Percentiles rank a stretch among this genome's conserved stretches.
phyloP scores from a whole-genome alignment of 2,888 invertebrate species.

The Eustalomyia histrio region DNA sequence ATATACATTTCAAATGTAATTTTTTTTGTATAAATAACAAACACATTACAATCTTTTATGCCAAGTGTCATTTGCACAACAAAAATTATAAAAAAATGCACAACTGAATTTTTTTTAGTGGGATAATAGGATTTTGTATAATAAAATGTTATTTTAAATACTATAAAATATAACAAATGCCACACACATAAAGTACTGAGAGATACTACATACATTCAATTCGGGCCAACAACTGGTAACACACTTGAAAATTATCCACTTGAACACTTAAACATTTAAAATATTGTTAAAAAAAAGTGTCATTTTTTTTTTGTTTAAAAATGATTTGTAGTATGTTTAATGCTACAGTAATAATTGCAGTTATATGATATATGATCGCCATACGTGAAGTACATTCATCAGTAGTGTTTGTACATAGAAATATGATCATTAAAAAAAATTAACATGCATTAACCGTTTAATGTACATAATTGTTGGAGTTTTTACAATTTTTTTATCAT shows the following conservation, averaged over 20 bases:
- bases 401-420: neutral
- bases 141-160: conserved; percentile 15
- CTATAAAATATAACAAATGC: conserved; percentile 16
- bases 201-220: neutral
- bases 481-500: neutral
- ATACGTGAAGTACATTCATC: neutral
- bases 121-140: conserved; percentile 11
- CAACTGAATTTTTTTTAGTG: conserved; percentile 15
- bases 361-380: neutral
- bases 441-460: neutral
- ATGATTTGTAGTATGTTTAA: neutral
- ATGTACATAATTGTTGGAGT: neutral
- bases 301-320: neutral
- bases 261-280: conserved; percentile 13
- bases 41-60: conserved; percentile 13
- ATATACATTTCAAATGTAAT: neutral
- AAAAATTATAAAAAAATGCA: neutral
- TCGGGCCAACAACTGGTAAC: conserved; percentile 1
- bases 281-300: conserved; percentile 14
- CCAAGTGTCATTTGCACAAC: conserved; percentile 40
- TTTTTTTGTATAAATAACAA: neutral
- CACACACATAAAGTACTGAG: neutral
- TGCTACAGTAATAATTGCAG: neutral
- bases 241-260: conserved; percentile 1
- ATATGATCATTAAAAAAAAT: neutral